phyloP scores from a whole-genome alignment of 1,140 invertebrate species.

The Gryon sp. region DNA sequence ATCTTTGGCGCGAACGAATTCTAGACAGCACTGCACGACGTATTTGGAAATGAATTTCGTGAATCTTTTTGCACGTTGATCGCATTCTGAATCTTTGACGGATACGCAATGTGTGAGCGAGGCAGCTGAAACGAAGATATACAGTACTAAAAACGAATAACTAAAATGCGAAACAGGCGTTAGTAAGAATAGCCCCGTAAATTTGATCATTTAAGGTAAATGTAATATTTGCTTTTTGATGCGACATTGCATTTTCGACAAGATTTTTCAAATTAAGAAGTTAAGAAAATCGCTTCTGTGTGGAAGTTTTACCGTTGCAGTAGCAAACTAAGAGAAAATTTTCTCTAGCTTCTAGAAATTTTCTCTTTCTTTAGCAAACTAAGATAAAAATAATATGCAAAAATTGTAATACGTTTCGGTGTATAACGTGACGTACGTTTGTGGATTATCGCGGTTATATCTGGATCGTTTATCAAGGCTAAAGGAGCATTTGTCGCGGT shows the following conservation, averaged over 20 bases:
- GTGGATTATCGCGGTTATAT: too few species aligned
- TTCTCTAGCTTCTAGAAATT: too few species aligned
- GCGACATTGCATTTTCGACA: constrained; percentile 51
- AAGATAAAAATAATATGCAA: too few species aligned
- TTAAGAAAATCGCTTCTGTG: too few species aligned
- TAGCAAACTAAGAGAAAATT: too few species aligned
- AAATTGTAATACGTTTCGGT: too few species aligned
- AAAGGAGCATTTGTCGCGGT: too few species aligned
- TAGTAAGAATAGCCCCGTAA: constrained; percentile 62
- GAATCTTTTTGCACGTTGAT: constrained; percentile 57
- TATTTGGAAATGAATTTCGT: constrained; percentile 73
- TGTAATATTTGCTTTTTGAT: constrained; percentile 46
- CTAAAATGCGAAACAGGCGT: constrained; percentile 61
- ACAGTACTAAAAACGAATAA: constrained; percentile 50
- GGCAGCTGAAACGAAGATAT: constrained; percentile 52
- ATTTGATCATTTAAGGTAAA: constrained; percentile 61
- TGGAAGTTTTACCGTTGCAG: too few species aligned
- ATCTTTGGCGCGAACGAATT: constrained; percentile 72
- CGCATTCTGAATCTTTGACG: constrained; percentile 55
- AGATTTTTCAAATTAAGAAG: constrained; percentile 45
- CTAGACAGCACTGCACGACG: constrained; percentile 67
- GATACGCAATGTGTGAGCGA: constrained; percentile 30
- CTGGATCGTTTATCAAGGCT: too few species aligned
- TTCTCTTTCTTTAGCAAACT: too few species aligned
- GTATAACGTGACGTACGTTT: too few species aligned